phyloP scores from a whole-genome alignment of 2,797 vertebrate genomes.

The Channallabes apus region DNA sequence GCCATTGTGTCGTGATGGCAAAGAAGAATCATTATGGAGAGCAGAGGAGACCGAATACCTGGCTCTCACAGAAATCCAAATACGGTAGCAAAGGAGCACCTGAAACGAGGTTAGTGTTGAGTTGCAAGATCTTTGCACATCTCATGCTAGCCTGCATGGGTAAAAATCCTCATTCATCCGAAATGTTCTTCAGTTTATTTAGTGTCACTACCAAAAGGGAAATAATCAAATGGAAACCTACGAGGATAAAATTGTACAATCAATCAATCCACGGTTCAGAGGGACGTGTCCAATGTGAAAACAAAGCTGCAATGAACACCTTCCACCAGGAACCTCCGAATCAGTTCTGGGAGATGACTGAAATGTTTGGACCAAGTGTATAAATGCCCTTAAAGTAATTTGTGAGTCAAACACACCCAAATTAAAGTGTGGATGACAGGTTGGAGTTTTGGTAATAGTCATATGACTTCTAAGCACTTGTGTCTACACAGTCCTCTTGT shows the following conservation, averaged over 20 bases:
- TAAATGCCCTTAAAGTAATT: background rate
- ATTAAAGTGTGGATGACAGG: background rate
- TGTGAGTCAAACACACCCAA: slow-evolving; percentile 2
- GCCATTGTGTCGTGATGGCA: background rate
- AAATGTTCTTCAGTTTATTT: background rate
- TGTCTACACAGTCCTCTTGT: background rate
- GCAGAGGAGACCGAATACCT: background rate
- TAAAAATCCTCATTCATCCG: background rate
- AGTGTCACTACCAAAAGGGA: background rate
- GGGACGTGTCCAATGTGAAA: background rate
- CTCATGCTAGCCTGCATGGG: background rate
- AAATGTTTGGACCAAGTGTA: background rate
- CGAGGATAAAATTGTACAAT: background rate
- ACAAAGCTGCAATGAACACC: background rate
- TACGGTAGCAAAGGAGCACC: background rate
- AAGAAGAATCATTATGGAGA: background rate
- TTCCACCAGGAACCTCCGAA: background rate
- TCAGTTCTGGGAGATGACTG: background rate
- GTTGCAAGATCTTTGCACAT: background rate
- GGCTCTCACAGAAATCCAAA: background rate
- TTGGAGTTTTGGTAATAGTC: background rate
- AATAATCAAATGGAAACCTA: background rate
- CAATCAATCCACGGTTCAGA: background rate
- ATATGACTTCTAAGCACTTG: background rate
- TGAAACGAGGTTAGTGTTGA: background rate